Conservation (phyloP, 2,113 vertebrate genomes). For the Pungitius pungitius region DNA sequence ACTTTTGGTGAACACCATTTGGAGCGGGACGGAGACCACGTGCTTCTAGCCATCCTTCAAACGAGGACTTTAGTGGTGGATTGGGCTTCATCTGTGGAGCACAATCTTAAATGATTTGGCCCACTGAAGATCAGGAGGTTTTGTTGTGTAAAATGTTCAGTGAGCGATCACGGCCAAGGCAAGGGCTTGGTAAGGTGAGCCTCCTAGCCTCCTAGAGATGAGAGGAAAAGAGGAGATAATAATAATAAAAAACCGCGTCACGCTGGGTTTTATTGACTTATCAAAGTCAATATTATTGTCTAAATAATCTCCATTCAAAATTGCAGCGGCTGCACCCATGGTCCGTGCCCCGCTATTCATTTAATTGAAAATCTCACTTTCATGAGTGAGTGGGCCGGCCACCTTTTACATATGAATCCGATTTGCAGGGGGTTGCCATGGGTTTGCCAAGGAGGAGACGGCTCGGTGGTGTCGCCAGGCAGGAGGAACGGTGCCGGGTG, state of each 20-base stretch:
- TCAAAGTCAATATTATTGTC: slow-evolving; percentile 10
- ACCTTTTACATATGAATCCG: slow-evolving; percentile 67
- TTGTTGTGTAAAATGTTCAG: not conserved
- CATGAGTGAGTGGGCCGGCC: slow-evolving; percentile 44
- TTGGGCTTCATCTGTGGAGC: not conserved
- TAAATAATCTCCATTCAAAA: slow-evolving; percentile 14
- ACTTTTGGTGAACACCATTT: not conserved
- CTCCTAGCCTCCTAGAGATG: too few species aligned
- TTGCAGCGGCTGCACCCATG: slow-evolving; percentile 17
- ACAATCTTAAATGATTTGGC: not conserved
- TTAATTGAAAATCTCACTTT: slow-evolving; percentile 61
- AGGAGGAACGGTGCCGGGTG: slow-evolving; percentile 51
- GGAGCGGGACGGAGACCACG: not conserved
- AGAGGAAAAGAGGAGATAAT: not conserved
- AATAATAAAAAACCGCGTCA: not conserved
- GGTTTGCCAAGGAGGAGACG: slow-evolving; percentile 62
- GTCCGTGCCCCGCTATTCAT: slow-evolving; percentile 54
- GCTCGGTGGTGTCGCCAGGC: slow-evolving; percentile 59
- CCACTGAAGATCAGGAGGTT: not conserved
- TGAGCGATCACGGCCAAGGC: too few species aligned
- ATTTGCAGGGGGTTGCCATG: slow-evolving; percentile 60
- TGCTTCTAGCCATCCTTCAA: not conserved
- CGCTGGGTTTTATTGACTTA: not conserved
- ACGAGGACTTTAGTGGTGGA: not conserved
- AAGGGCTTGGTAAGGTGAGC: too few species aligned